A percentile compares a stretch with the other conserved stretches of the same genome.
Conservation (phyloP, 1,140 invertebrate species). For the Planococcus citri region DNA sequence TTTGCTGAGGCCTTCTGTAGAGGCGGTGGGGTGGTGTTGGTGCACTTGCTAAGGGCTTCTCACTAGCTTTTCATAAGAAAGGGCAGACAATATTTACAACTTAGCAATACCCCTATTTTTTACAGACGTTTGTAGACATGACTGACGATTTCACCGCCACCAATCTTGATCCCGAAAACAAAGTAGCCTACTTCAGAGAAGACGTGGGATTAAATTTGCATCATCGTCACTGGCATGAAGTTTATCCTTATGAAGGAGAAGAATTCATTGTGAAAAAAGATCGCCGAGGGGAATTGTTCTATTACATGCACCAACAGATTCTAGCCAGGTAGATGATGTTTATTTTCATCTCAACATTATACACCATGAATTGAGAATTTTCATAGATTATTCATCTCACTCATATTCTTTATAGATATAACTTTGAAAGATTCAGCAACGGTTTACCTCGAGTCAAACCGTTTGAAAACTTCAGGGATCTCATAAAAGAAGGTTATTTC, state of each 20-base stretch:
- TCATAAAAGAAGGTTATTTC: slow-evolving; percentile 54
- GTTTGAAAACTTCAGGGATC: slow-evolving; percentile 45
- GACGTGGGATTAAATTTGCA: slow-evolving; percentile 58
- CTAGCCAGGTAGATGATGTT: slow-evolving; percentile 32
- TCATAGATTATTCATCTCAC: not conserved
- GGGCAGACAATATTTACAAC: too few species aligned
- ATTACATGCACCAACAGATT: slow-evolving; percentile 59
- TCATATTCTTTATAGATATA: slow-evolving; percentile 42
- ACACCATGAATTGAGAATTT: not conserved
- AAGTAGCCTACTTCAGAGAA: slow-evolving; percentile 57
- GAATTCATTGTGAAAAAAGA: slow-evolving; percentile 49
- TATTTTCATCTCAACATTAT: not conserved
- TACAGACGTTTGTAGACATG: not conserved
- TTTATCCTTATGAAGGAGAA: slow-evolving; percentile 33
- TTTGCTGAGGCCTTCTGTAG: too few species aligned
- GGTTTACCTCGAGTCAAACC: slow-evolving; percentile 41
- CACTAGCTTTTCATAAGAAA: too few species aligned
- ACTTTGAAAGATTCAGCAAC: slow-evolving; percentile 51
- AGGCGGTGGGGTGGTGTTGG: too few species aligned
- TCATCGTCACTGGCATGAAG: slow-evolving; percentile 58
- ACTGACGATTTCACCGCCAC: slow-evolving; percentile 53
- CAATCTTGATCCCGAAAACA: slow-evolving; percentile 57
- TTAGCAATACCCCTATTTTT: not conserved
- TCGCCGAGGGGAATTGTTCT: slow-evolving; percentile 56
- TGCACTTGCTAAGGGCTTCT: too few species aligned